Evolutionary conservation across 2,888 invertebrate species (phyloP), one percentile per base, ranked within the genome.

Genomic region (Sarcophaga caerulescens): DNA sequence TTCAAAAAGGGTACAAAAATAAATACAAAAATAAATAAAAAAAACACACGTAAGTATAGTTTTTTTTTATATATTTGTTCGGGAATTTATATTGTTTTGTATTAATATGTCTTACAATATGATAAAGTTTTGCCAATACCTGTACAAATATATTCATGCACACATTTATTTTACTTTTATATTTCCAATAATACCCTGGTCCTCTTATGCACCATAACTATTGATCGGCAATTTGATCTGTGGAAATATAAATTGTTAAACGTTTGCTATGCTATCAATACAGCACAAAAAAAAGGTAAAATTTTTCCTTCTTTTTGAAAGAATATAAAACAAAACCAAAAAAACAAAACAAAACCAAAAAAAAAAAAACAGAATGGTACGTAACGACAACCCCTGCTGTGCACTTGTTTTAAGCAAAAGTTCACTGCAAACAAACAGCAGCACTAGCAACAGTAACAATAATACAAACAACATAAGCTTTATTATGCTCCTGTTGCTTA

Each of bases 381-480:
- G 76, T 68, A 85, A 83, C 47, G 76, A 83, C 83, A 85, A 85
- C 85, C 85, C 92, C 91, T 89, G 91, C 91, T 91, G 91, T 90
- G 91, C 91, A 92, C 91, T 91, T 91, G 91, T 91, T 90, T 89
- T 89, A 89, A 89, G 89, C 87, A 87, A 88, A 88, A 88, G 81
- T 88, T 88, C 87, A 87, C 85, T 81, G 84, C 81, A 79, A 85
- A 81, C 82, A 84, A 73, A 77, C 63, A 73, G 75, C 81, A 75
- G 78, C 85, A 85, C 75, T 83, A 66, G 19, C 81, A 74, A 19
- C 74, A 70, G 25, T 21, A 35, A 70, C 52, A 44, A 76, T 69
- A 69, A 76, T 62, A 17, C 75, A 76, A 85, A 79, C 52, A 76
- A 80, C 85, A 80, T 83, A 76, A 71, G 68, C 80, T 77, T 83